Evolutionary conservation across 2,113 vertebrate genomes (phyloP).

Genomic region (Sitta europaea): DNA sequence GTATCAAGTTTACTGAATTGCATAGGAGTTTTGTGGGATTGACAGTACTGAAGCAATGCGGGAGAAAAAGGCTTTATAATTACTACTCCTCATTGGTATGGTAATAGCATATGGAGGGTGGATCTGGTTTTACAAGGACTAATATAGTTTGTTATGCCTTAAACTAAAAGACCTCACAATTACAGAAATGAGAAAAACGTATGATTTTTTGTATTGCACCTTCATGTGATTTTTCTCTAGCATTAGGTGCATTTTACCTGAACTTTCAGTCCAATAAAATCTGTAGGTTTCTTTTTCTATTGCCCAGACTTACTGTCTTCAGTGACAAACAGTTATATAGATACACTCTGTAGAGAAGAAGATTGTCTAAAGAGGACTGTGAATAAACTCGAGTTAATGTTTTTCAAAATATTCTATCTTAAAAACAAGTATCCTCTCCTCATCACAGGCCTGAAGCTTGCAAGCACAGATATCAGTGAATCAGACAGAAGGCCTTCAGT

Average conservation of each 20-base stretch:
- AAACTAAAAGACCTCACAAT: not conserved
- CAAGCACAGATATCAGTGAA: not conserved
- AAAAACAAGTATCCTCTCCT: not conserved
- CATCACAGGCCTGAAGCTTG: not conserved
- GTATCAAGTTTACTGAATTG: not conserved
- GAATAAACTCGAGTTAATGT: not conserved
- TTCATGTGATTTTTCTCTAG: not conserved
- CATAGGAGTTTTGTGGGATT: not conserved
- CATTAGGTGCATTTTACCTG: not conserved
- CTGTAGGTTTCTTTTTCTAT: not conserved
- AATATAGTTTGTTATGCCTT: not conserved
- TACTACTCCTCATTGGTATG: not conserved
- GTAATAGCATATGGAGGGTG: not conserved
- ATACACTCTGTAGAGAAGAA: not conserved
- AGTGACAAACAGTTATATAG: not conserved
- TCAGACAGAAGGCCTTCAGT: conserved; percentile 39
- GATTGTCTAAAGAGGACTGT: not conserved
- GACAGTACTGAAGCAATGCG: not conserved
- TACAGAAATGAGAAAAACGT: not conserved
- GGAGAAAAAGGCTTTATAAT: not conserved
- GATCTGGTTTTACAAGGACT: not conserved
- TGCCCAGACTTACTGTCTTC: not conserved
- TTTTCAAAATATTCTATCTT: not conserved
- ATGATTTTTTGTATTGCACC: not conserved
- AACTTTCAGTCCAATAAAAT: not conserved